Evolutionary conservation across 1,140 invertebrate genomes (phyloP).

Genomic region (Paramacrobiotus metropolitanus): DNA sequence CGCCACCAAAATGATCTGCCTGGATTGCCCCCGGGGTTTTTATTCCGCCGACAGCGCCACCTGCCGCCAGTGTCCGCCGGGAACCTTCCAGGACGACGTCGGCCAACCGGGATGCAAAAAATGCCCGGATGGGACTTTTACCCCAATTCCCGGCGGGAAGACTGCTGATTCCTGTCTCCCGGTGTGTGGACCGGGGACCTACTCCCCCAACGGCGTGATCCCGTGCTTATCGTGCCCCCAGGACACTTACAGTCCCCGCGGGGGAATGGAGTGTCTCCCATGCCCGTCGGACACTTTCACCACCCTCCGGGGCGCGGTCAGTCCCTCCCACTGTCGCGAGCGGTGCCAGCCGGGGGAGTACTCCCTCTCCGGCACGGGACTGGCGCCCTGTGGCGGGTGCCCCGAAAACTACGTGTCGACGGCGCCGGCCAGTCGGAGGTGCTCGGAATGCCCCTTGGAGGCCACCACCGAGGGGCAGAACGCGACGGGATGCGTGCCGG

Average conservation of each 20-base stretch:
- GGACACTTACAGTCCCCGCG: conserved; percentile 67
- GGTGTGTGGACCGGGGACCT: conserved; percentile 84
- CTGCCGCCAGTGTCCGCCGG: conserved; percentile 21
- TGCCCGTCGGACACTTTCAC: conserved; percentile 74
- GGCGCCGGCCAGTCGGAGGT: conserved; percentile 8
- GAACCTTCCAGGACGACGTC: conserved; percentile 20
- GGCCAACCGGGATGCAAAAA: conserved; percentile 23
- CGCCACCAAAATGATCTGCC: not conserved
- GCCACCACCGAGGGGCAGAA: conserved; percentile 26
- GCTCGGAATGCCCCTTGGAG: not conserved
- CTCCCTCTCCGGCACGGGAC: conserved; percentile 71
- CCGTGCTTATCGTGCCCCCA: conserved; percentile 81
- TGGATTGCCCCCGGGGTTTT: not conserved
- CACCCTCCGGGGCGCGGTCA: conserved; percentile 59
- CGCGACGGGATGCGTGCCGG: conserved; percentile 43
- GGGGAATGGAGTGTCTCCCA: conserved; percentile 75
- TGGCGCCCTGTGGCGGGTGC: conserved; percentile 80
- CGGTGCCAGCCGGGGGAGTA: conserved; percentile 80
- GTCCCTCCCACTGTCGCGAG: conserved; percentile 57
- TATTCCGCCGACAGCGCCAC: conserved; percentile 17
- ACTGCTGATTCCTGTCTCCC: conserved; percentile 49
- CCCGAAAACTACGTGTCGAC: conserved; percentile 48
- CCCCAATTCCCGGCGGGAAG: conserved; percentile 53
- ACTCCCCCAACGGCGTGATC: conserved; percentile 73
- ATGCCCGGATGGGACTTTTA: conserved; percentile 81